Percentiles rank a stretch among this genome's conserved stretches.
Evolutionary conservation across 2,113 vertebrate genomes (phyloP).

Genomic region (Cyprinodon tularosa): DNA sequence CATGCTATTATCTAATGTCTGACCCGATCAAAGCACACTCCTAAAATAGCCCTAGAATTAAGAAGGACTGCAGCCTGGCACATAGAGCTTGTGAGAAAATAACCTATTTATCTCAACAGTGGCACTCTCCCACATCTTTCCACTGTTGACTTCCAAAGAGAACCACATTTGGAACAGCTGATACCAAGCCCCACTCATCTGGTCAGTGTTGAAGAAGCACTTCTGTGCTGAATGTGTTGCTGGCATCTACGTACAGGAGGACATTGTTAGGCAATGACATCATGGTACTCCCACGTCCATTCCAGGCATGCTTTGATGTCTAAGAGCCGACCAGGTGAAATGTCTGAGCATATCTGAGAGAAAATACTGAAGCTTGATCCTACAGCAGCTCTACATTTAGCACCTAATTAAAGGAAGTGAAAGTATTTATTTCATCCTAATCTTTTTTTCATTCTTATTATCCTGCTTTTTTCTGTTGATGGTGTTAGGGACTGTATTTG

Average conservation of each 20-base stretch:
- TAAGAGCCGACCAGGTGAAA: slow-evolving; percentile 63
- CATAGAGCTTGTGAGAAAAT: slow-evolving; percentile 61
- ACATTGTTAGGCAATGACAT: slow-evolving; percentile 59
- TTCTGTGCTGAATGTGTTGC: slow-evolving; percentile 52
- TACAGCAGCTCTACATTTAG: slow-evolving; percentile 10
- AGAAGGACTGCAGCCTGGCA: slow-evolving; percentile 34
- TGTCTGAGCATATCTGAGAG: slow-evolving; percentile 31
- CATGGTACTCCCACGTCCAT: slow-evolving; percentile 46
- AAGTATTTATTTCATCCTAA: background rate
- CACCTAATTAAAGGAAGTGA: slow-evolving; percentile 1
- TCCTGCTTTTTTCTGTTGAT: background rate
- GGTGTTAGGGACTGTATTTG: too few species aligned
- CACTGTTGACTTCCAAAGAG: slow-evolving; percentile 66
- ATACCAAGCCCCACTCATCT: slow-evolving; percentile 63
- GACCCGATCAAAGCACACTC: slow-evolving; percentile 27
- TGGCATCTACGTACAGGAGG: slow-evolving; percentile 39
- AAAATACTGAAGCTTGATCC: slow-evolving; percentile 16
- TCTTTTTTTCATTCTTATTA: background rate
- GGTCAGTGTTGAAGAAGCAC: slow-evolving; percentile 60
- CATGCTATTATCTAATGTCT: slow-evolving; percentile 73
- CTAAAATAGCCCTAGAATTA: slow-evolving; percentile 43
- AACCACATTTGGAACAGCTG: slow-evolving; percentile 71
- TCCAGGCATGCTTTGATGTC: slow-evolving; percentile 58
- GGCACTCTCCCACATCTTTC: slow-evolving; percentile 62
- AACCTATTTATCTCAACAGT: slow-evolving; percentile 66